These are phyloP conservation scores for Temnothorax rugatulus DNA, from an alignment of 2,888 invertebrate genomes.

Conservation along the genomic window DNA sequence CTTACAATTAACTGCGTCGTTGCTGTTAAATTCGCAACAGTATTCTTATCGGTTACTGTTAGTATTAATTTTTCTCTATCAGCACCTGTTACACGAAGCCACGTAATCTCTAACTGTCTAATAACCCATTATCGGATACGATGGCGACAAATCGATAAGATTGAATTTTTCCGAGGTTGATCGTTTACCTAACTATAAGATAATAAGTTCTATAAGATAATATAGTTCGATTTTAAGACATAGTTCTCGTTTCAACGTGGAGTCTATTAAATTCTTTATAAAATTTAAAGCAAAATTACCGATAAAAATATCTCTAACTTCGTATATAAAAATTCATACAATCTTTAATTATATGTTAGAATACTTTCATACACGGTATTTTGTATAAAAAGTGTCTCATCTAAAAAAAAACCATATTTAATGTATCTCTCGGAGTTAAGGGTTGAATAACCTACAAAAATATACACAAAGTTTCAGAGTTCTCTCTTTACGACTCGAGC, in stretches of 20 bases:
- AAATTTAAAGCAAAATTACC: background rate
- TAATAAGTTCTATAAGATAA: conserved; percentile 2
- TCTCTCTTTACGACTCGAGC: background rate
- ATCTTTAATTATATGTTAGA: background rate
- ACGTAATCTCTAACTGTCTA: background rate
- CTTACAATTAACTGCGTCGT: background rate
- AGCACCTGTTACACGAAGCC: background rate
- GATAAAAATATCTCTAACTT: background rate
- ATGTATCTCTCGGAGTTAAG: background rate
- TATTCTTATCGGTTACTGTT: background rate
- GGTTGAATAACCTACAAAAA: background rate
- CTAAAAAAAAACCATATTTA: background rate
- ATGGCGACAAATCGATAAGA: conserved; percentile 38
- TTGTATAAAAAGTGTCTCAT: background rate
- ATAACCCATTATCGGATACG: conserved; percentile 17
- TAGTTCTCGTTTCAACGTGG: background rate
- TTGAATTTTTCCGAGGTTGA: conserved; percentile 54
- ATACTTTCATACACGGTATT: background rate
- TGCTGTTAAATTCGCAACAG: conserved; percentile 8
- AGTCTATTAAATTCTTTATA: background rate
- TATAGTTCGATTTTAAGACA: background rate
- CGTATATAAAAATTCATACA: background rate
- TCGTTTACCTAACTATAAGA: conserved; percentile 18
- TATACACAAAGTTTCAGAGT: background rate
- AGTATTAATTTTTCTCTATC: conserved; percentile 1